phyloP scores from a whole-genome alignment of 2,797 vertebrate genomes.

The Urophycis tenuis region DNA sequence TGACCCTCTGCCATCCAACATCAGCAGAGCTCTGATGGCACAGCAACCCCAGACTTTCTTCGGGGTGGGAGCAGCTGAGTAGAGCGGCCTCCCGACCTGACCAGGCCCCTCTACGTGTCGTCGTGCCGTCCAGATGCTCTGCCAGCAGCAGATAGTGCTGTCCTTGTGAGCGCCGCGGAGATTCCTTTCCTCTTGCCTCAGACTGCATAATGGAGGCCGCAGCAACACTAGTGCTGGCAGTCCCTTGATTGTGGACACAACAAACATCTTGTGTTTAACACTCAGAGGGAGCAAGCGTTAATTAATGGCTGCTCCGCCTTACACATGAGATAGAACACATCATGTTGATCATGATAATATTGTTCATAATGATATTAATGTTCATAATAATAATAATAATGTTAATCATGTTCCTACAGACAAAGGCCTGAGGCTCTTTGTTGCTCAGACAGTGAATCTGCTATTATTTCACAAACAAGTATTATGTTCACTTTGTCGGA shows the following conservation, averaged over 20 bases:
- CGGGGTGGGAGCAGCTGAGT: background rate
- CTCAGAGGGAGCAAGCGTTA: background rate
- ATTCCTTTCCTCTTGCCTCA: constrained; percentile 67
- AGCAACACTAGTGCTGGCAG: constrained; percentile 21
- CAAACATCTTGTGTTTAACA: constrained; percentile 17
- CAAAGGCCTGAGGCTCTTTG: background rate
- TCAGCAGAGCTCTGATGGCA: background rate
- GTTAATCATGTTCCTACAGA: background rate
- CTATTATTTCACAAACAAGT: background rate
- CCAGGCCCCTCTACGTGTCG: constrained; percentile 39
- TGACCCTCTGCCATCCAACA: background rate
- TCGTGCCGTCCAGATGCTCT: constrained; percentile 46
- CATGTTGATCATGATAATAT: no score
- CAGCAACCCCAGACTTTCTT: constrained; percentile 7
- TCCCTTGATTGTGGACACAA: constrained; percentile 42
- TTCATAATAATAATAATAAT: no score
- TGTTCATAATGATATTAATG: no score
- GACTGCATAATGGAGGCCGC: constrained; percentile 57
- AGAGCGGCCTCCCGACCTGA: background rate
- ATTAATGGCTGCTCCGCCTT: background rate
- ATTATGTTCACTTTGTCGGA: background rate
- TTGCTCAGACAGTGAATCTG: background rate
- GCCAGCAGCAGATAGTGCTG: constrained; percentile 49
- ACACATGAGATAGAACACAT: no score
- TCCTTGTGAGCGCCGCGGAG: constrained; percentile 59